Evolutionary conservation across 2,888 invertebrate species (phyloP).

Genomic region (Pelosia muscerda): DNA sequence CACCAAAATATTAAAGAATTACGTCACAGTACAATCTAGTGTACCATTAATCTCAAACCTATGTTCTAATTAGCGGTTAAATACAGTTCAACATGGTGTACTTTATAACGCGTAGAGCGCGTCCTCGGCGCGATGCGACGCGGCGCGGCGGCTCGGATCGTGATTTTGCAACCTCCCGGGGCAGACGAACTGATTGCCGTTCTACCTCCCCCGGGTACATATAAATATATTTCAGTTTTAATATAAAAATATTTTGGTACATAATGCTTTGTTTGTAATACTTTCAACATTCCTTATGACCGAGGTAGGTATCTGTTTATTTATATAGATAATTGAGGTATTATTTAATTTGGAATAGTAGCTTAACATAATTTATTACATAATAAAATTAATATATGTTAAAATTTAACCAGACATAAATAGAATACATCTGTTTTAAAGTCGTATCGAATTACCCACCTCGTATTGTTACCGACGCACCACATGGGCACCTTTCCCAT

Average conservation of each 20-base stretch:
- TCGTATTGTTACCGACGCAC: too few relatives aligned
- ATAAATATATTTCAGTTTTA: constrained; percentile 46
- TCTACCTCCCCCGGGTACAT: constrained; percentile 57
- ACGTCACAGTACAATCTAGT: not conserved
- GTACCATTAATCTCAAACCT: not conserved
- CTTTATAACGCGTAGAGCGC: constrained; percentile 39
- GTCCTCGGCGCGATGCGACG: constrained; percentile 21
- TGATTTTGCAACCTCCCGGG: constrained; percentile 75
- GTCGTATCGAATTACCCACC: too few relatives aligned
- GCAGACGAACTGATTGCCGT: constrained; percentile 71
- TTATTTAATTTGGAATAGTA: too few relatives aligned
- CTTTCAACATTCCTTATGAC: not conserved
- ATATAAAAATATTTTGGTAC: constrained; percentile 34
- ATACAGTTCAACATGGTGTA: constrained; percentile 40
- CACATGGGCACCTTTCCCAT: too few relatives aligned
- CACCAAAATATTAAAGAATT: not conserved
- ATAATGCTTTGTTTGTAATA: constrained; percentile 29
- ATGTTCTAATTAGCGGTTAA: constrained; percentile 46
- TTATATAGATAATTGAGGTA: not conserved
- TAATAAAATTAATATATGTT: too few relatives aligned
- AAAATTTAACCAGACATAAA: too few relatives aligned
- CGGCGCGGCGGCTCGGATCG: constrained; percentile 44
- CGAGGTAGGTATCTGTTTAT: not conserved
- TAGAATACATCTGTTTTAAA: too few relatives aligned
- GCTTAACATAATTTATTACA: too few relatives aligned